These are phyloP conservation scores for Fragum fragum DNA, from an alignment of 2,888 invertebrate species.

Conservation along the genomic window DNA sequence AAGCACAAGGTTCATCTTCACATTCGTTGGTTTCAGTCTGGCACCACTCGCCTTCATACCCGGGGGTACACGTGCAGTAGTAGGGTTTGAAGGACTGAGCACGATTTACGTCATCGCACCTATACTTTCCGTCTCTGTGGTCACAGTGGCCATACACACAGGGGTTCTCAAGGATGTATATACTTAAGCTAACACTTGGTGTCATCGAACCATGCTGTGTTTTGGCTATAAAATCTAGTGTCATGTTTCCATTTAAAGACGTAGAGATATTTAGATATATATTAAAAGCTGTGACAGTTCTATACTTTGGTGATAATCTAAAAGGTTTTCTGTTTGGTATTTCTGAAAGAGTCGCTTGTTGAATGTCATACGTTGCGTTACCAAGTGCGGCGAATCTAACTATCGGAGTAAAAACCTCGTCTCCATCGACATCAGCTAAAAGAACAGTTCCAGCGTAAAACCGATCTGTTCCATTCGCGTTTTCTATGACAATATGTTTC, in stretches of 20 bases:
- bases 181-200: constrained; percentile 44
- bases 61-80: constrained; percentile 64
- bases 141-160: constrained; percentile 67
- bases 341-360: background rate
- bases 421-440: constrained; percentile 54
- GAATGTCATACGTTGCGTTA: constrained; percentile 40
- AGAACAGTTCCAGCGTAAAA: constrained; percentile 46
- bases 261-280: constrained; percentile 37
- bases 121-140: constrained; percentile 17
- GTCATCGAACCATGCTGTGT: constrained; percentile 34
- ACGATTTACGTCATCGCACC: constrained; percentile 56
- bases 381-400: constrained; percentile 37
- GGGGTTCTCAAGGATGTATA: constrained; percentile 53
- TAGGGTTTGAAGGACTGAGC: constrained; percentile 58
- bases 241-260: constrained; percentile 50
- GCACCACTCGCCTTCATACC: constrained; percentile 68
- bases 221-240: constrained; percentile 52
- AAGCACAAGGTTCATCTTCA: constrained; percentile 54
- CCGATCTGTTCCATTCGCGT: constrained; percentile 42
- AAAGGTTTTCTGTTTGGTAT: constrained; percentile 18
- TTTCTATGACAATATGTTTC: constrained; percentile 20
- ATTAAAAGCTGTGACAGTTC: constrained; percentile 47
- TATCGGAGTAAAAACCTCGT: constrained; percentile 34
- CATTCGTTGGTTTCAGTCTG: constrained; percentile 69
- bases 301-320: constrained; percentile 23